Evolutionary conservation across 2,888 invertebrate species (phyloP).

Genomic region (Diachrysia chrysitis): DNA sequence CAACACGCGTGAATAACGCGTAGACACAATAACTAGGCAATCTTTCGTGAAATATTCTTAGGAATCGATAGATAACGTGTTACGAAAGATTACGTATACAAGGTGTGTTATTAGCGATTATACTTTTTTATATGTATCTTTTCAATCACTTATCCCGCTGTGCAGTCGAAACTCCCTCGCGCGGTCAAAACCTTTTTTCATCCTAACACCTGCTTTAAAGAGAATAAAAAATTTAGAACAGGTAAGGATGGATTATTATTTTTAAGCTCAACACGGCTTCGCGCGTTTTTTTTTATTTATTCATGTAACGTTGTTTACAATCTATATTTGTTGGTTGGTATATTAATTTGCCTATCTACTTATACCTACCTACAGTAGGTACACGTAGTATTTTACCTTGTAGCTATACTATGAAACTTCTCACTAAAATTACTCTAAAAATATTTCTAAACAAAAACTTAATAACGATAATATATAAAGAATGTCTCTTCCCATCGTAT

Average conservation of each 20-base stretch:
- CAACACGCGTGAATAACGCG: conserved; percentile 44
- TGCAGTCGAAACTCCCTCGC: conserved; percentile 64
- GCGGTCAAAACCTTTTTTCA: conserved; percentile 68
- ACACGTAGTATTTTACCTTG: too few species aligned
- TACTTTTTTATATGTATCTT: conserved; percentile 34
- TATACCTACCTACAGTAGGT: too few species aligned
- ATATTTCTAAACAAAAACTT: conserved; percentile 16
- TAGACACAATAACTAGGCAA: conserved; percentile 49
- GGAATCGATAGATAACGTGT: conserved; percentile 45
- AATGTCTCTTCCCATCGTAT: conserved; percentile 49
- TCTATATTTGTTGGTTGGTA: neutral
- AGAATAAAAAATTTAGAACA: conserved; percentile 70
- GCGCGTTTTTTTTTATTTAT: conserved; percentile 47
- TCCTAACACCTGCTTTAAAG: conserved; percentile 73
- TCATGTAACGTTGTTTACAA: conserved; percentile 15
- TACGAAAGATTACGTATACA: conserved; percentile 43
- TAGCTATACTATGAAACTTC: too few species aligned
- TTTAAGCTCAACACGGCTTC: conserved; percentile 37
- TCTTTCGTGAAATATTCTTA: conserved; percentile 39
- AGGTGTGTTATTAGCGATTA: conserved; percentile 44
- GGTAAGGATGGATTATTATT: conserved; percentile 60
- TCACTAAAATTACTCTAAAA: neutral
- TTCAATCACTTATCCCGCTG: conserved; percentile 61
- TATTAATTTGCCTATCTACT: neutral
- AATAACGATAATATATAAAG: conserved; percentile 44